phyloP scores from a whole-genome alignment of 2,888 invertebrate genomes.

The Eutolmus rufibarbis region DNA sequence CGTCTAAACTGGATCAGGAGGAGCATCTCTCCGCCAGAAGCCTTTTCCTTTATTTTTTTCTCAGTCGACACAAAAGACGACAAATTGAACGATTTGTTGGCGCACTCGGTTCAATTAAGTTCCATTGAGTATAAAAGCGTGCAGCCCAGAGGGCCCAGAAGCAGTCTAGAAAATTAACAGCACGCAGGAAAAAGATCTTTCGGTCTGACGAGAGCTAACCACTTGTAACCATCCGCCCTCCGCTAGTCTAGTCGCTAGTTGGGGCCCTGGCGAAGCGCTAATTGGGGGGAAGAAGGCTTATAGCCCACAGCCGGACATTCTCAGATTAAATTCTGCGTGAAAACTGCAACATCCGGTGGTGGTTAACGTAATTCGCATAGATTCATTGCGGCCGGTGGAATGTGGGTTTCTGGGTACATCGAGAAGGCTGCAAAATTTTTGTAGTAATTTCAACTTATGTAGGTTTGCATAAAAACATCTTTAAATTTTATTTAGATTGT shows the following conservation, averaged over 20 bases:
- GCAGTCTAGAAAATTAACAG: neutral
- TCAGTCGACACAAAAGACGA: neutral
- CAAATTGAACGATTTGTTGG: conserved; percentile 36
- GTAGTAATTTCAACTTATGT: neutral
- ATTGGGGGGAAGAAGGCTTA: neutral
- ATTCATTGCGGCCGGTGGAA: neutral
- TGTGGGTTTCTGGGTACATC: neutral
- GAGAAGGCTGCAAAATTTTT: neutral
- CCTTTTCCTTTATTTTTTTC: neutral
- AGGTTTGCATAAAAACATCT: too few relatives aligned
- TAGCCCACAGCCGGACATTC: neutral
- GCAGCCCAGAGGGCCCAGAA: neutral
- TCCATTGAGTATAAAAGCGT: conserved; percentile 4
- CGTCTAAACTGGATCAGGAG: neutral
- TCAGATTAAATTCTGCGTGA: neutral
- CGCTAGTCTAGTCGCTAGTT: neutral
- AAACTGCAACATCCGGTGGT: neutral
- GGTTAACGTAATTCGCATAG: neutral
- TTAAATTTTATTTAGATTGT: too few relatives aligned
- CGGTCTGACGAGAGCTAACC: neutral
- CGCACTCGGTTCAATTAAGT: conserved; percentile 27
- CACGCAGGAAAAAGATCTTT: neutral
- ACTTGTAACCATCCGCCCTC: neutral
- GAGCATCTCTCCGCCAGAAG: neutral
- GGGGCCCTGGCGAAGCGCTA: neutral